A percentile compares a stretch with the other conserved stretches of the same genome.
phyloP scores from a whole-genome alignment of 2,113 vertebrate species.

The Actenoides hombroni region DNA sequence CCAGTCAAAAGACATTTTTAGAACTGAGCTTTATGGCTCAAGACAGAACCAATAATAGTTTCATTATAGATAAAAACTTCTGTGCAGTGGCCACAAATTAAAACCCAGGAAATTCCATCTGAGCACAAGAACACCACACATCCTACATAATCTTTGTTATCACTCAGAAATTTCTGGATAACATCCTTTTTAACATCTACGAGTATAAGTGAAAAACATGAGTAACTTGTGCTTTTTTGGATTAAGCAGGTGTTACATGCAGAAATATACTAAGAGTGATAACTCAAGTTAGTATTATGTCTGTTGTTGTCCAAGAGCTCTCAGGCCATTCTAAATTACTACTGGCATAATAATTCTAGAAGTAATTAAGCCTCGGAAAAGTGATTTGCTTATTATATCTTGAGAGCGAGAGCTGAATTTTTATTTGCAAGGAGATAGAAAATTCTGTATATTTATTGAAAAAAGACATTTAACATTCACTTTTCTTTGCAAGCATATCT shows the following conservation, averaged over 20 bases:
- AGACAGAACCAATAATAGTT: background rate
- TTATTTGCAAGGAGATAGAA: background rate
- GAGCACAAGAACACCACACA: background rate
- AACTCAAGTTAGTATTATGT: background rate
- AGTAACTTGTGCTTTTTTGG: background rate
- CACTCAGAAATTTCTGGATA: background rate
- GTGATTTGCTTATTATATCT: background rate
- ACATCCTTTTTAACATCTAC: background rate
- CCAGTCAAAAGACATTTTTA: background rate
- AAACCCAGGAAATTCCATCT: background rate
- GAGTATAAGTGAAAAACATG: background rate
- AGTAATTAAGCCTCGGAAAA: background rate
- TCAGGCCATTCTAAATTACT: background rate
- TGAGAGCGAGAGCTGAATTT: background rate
- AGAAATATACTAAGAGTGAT: background rate
- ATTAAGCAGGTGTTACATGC: background rate
- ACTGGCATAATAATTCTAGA: background rate
- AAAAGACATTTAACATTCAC: background rate
- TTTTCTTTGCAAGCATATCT: background rate
- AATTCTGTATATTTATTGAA: background rate
- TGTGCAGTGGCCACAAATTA: background rate
- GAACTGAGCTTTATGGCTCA: background rate
- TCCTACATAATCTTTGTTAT: background rate
- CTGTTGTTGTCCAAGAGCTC: background rate
- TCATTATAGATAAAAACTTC: background rate